A percentile compares a stretch with the other conserved stretches of the same genome.
Evolutionary conservation across 1,140 invertebrate species (phyloP).

Genomic region (Cardiocondyla obscurior): DNA sequence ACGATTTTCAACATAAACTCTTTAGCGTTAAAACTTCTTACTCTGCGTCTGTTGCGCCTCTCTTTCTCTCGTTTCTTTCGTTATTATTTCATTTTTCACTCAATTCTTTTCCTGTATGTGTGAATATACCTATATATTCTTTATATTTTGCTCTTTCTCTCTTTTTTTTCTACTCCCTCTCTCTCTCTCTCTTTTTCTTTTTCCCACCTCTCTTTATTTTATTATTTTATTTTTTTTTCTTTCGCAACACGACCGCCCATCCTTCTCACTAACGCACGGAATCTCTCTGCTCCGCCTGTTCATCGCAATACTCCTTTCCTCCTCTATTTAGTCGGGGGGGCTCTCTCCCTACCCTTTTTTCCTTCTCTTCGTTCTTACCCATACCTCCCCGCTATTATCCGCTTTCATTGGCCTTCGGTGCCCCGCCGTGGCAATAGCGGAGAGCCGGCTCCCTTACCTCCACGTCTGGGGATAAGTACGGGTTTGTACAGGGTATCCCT

Average conservation of each 20-base stretch:
- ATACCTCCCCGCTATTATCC: slow-evolving; percentile 72
- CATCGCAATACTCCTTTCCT: slow-evolving; percentile 56
- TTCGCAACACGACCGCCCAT: slow-evolving; percentile 54
- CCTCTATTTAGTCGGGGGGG: slow-evolving; percentile 53
- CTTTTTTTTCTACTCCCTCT: background rate
- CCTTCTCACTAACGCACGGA: slow-evolving; percentile 61
- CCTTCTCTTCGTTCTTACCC: slow-evolving; percentile 65
- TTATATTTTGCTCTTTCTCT: slow-evolving; percentile 11
- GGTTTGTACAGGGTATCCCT: slow-evolving; percentile 56
- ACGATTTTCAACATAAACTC: slow-evolving; percentile 2
- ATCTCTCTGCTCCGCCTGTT: slow-evolving; percentile 48
- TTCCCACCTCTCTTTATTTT: slow-evolving; percentile 15
- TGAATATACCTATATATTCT: background rate
- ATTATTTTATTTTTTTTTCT: no score
- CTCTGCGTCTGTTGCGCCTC: background rate
- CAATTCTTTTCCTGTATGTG: slow-evolving; percentile 10
- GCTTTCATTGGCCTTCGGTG: slow-evolving; percentile 78
- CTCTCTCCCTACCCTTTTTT: slow-evolving; percentile 63
- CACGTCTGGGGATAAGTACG: slow-evolving; percentile 52
- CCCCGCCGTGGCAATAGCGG: slow-evolving; percentile 61
- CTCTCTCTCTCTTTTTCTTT: background rate
- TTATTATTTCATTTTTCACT: slow-evolving; percentile 10
- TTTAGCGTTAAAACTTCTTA: background rate
- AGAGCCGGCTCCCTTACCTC: slow-evolving; percentile 45
- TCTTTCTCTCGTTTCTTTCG: background rate